Evolutionary conservation across 2,797 vertebrate species (phyloP).

Genomic region (Acrossocheilus wenchowensis): DNA sequence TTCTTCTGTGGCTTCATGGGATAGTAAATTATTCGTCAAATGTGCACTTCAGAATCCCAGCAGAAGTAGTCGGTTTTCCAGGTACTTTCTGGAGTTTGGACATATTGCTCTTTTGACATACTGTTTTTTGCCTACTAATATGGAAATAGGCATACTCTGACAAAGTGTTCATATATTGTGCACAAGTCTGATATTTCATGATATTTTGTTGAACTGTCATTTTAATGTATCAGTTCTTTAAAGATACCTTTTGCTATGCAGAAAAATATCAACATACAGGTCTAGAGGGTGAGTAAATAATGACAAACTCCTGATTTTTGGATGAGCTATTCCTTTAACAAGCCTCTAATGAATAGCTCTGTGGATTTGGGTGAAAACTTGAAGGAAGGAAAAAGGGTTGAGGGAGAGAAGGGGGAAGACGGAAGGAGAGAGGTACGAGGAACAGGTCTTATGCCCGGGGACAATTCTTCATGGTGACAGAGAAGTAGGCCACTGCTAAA

Average conservation of each 20-base stretch:
- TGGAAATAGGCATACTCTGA: background rate
- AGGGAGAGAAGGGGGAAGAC: background rate
- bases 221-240: too few relatives aligned
- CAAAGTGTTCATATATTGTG: background rate
- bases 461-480: conserved; percentile 53
- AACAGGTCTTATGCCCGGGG: conserved; percentile 49
- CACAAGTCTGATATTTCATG: background rate
- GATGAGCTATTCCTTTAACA: conserved; percentile 6
- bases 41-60: background rate
- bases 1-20: too few relatives aligned
- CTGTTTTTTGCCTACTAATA: background rate
- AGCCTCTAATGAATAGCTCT: background rate
- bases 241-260: background rate
- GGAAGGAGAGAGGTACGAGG: conserved; percentile 33
- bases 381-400: background rate
- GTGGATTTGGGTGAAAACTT: conserved; percentile 26
- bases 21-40: background rate
- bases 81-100: background rate
- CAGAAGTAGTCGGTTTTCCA: background rate
- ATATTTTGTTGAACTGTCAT: background rate
- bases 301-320: background rate
- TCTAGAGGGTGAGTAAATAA: background rate
- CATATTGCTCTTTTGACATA: background rate
- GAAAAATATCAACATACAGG: background rate
- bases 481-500: conserved; percentile 59